phyloP scores from a whole-genome alignment of 2,888 invertebrate genomes.

The Agriopis aurantiaria region DNA sequence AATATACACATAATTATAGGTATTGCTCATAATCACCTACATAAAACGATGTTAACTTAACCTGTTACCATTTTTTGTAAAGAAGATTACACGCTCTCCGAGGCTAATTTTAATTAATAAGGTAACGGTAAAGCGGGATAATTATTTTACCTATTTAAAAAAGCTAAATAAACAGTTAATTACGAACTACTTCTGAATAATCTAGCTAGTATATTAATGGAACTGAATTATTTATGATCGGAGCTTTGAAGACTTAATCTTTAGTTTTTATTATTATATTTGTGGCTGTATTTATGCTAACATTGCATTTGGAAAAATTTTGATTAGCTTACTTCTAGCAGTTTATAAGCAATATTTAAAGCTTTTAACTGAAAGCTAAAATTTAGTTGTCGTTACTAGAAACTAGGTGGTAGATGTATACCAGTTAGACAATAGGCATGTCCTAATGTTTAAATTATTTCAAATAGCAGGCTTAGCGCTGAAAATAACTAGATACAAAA shows the following conservation, averaged over 20 bases:
- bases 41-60: slow-evolving; percentile 35
- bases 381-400: too few relatives aligned
- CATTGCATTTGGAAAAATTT: too few relatives aligned
- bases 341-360: too few relatives aligned
- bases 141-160: slow-evolving; percentile 19
- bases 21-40: slow-evolving; percentile 57
- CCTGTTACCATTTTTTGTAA: slow-evolving; percentile 35
- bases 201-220: neutral
- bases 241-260: neutral
- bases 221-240: neutral
- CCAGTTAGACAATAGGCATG: too few relatives aligned
- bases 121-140: slow-evolving; percentile 16
- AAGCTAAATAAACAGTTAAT: neutral
- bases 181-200: slow-evolving; percentile 2
- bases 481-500: too few relatives aligned
- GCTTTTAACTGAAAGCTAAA: too few relatives aligned
- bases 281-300: too few relatives aligned
- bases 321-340: too few relatives aligned
- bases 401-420: too few relatives aligned
- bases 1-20: slow-evolving; percentile 59
- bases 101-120: slow-evolving; percentile 32
- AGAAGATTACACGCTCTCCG: slow-evolving; percentile 25
- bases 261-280: neutral
- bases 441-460: too few relatives aligned
- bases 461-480: too few relatives aligned